A percentile compares a stretch with the other conserved stretches of the same genome.
These are phyloP conservation scores for Allacma fusca DNA, from an alignment of 2,888 invertebrate species.

Conservation along the genomic window DNA sequence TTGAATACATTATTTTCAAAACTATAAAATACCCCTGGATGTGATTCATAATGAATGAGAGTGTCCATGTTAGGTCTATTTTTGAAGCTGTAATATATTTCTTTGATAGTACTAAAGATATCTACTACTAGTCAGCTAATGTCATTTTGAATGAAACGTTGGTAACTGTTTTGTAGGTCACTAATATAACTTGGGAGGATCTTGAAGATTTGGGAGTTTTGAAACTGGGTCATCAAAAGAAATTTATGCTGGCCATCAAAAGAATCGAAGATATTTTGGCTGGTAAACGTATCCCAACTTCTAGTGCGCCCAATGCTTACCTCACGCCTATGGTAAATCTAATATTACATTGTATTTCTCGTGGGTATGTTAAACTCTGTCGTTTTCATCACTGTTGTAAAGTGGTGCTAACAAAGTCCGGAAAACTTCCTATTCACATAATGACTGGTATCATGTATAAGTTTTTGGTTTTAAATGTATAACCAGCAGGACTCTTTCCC, in stretches of 20 bases:
- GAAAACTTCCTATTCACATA: neutral
- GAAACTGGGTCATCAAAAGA: slow-evolving; percentile 96
- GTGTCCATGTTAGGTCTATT: too few species aligned
- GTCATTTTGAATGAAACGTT: too few species aligned
- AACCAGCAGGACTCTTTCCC: slow-evolving; percentile 32
- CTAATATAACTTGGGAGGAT: slow-evolving; percentile 97
- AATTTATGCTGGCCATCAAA: slow-evolving; percentile 95
- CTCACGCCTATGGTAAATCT: slow-evolving; percentile 47
- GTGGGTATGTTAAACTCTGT: neutral
- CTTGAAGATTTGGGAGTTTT: slow-evolving; percentile 96
- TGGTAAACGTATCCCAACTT: slow-evolving; percentile 71
- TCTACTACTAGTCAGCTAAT: too few species aligned
- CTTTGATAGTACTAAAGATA: too few species aligned
- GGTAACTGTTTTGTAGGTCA: slow-evolving; percentile 68
- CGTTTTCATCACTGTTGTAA: neutral
- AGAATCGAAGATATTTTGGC: slow-evolving; percentile 91
- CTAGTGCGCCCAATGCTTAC: slow-evolving; percentile 50
- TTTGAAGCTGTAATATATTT: too few species aligned
- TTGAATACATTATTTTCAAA: too few species aligned
- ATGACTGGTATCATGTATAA: neutral
- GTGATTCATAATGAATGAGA: too few species aligned
- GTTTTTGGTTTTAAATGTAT: neutral
- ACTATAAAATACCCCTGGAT: too few species aligned
- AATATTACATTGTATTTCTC: neutral
- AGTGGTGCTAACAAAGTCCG: neutral